A percentile compares a stretch with the other conserved stretches of the same genome.
These are phyloP conservation scores for Apoda limacodes DNA, from an alignment of 2,888 invertebrate species.

Conservation along the genomic window DNA sequence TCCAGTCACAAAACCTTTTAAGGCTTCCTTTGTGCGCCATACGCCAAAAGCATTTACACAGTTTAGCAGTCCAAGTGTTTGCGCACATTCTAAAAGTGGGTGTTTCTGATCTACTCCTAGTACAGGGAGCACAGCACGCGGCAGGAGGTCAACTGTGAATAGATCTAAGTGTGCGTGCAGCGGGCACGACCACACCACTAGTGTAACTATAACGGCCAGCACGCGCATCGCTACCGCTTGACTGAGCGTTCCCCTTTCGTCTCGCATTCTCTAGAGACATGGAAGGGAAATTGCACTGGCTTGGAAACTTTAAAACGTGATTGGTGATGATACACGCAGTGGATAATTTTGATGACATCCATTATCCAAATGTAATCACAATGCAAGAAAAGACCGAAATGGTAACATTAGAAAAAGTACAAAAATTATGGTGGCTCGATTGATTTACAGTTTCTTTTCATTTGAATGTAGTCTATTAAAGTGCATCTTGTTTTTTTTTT, in stretches of 20 bases:
- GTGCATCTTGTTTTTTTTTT: too few relatives aligned
- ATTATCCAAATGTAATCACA: too few relatives aligned
- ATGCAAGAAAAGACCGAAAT: too few relatives aligned
- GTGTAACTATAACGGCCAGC: conserved; percentile 45
- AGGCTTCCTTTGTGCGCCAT: conserved; percentile 57
- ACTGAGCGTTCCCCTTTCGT: conserved; percentile 34
- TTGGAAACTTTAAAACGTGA: too few relatives aligned
- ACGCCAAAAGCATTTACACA: conserved; percentile 68
- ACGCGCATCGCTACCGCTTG: conserved; percentile 53
- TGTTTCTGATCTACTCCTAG: conserved; percentile 24
- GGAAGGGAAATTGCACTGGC: too few relatives aligned
- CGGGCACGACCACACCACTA: conserved; percentile 36
- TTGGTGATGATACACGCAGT: too few relatives aligned
- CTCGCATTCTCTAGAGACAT: too few relatives aligned
- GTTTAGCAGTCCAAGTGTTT: conserved; percentile 51
- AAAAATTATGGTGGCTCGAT: too few relatives aligned
- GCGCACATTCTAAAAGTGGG: conserved; percentile 30
- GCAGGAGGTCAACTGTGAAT: conserved; percentile 13
- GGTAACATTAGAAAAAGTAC: too few relatives aligned
- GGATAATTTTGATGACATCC: too few relatives aligned
- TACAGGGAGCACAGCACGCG: conserved; percentile 20
- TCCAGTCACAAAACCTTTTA: conserved; percentile 22
- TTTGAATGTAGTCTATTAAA: too few relatives aligned
- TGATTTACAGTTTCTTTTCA: too few relatives aligned
- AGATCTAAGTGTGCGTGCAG: conserved; percentile 25